Conservation (phyloP, 2,888 invertebrate genomes). For the Tachina grossa region DNA sequence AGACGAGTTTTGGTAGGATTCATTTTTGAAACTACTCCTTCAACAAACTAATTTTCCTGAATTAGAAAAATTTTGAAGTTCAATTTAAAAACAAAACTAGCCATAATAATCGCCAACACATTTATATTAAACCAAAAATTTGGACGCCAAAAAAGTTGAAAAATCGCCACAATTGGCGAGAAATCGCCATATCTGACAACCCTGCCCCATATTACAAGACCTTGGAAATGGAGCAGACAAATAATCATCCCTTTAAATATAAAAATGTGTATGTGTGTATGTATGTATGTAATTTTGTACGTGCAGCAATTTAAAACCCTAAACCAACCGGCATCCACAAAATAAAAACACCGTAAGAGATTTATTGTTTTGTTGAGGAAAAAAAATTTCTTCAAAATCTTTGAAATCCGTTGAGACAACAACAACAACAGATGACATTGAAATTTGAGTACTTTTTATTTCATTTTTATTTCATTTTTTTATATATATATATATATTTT, state of each 20-base stretch:
- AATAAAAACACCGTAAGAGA: slow-evolving; percentile 29
- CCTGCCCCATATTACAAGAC: not conserved
- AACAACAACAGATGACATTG: slow-evolving; percentile 22
- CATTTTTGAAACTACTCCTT: no score
- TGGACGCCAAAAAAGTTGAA: no score
- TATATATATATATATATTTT: no score
- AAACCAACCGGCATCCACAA: not conserved
- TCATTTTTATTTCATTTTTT: not conserved
- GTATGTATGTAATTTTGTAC: not conserved
- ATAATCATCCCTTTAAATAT: not conserved
- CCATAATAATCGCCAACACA: no score
- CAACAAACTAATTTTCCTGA: no score
- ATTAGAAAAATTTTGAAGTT: no score
- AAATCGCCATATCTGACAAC: no score
- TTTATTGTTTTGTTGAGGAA: slow-evolving; percentile 38
- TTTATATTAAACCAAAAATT: no score
- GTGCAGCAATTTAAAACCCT: slow-evolving; percentile 5
- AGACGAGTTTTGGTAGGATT: no score
- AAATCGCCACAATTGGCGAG: no score
- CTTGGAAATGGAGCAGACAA: not conserved
- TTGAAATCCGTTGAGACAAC: not conserved
- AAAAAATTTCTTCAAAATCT: slow-evolving; percentile 51
- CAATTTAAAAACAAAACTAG: no score
- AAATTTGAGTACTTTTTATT: slow-evolving; percentile 53
- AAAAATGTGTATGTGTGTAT: no score